These are phyloP conservation scores for Embidobia sp. DNA, from an alignment of 2,888 invertebrate species.

Conservation along the genomic window DNA sequence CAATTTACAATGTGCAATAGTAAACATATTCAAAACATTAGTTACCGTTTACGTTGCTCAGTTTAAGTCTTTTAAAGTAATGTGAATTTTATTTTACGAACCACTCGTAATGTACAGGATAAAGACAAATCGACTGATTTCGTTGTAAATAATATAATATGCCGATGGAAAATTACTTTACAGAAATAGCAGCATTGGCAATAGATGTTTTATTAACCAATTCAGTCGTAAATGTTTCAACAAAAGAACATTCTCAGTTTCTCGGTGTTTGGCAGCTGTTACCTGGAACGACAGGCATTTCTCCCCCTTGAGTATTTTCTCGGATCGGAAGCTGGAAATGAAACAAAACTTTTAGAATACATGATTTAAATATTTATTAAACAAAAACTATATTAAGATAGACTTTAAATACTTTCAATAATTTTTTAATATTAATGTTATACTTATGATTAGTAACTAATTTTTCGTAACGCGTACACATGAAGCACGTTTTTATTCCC, in stretches of 20 bases:
- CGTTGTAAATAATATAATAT: constrained; percentile 33
- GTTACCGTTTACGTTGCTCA: no score
- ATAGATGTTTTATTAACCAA: constrained; percentile 49
- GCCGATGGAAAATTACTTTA: constrained; percentile 20
- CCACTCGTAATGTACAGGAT: no score
- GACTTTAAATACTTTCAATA: no score
- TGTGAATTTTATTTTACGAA: no score
- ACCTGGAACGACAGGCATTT: constrained; percentile 84
- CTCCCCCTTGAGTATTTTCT: constrained; percentile 83
- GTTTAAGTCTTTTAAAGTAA: no score
- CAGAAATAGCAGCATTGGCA: constrained; percentile 47
- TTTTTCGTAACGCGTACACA: no score
- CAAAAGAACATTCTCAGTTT: constrained; percentile 75
- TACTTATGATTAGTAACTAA: background rate
- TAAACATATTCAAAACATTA: no score
- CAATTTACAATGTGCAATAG: no score
- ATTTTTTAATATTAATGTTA: background rate
- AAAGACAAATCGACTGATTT: constrained; percentile 8
- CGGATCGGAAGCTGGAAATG: constrained; percentile 71
- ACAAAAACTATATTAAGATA: no score
- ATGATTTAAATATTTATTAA: no score
- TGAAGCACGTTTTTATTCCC: no score
- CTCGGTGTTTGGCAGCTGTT: constrained; percentile 82
- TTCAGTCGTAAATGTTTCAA: constrained; percentile 36
- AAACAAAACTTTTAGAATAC: constrained; percentile 1